Evolutionary conservation across 2,113 vertebrate genomes (phyloP).

Genomic region (Calidris pugnax): DNA sequence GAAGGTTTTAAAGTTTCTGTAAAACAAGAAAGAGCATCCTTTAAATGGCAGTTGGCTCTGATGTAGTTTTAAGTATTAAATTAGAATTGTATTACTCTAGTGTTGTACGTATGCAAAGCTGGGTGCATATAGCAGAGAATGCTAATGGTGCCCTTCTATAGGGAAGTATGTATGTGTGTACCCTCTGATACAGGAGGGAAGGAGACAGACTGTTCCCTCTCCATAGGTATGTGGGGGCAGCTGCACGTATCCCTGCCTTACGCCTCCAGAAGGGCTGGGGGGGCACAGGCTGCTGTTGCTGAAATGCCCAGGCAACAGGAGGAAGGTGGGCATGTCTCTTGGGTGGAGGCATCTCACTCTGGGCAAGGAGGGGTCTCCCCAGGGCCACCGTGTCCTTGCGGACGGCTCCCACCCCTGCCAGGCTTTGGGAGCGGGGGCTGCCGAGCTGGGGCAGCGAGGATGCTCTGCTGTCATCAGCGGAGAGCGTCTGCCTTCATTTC

Average conservation of each 20-base stretch:
- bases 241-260: background rate
- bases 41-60: background rate
- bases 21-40: background rate
- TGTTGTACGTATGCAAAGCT: background rate
- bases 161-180: rapidly evolving
- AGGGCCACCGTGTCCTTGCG: rapidly evolving
- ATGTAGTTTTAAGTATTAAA: background rate
- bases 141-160: rapidly evolving
- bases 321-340: background rate
- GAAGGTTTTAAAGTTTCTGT: background rate
- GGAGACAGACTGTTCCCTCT: background rate
- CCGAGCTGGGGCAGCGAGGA: background rate
- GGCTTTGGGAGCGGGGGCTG: background rate
- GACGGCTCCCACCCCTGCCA: background rate
- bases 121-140: background rate
- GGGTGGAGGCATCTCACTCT: background rate
- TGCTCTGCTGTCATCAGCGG: rapidly evolving
- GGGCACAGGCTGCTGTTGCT: background rate
- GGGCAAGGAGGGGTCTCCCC: background rate
- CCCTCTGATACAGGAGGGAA: background rate
- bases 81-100: background rate
- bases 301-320: background rate
- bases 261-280: background rate
- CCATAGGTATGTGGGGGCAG: background rate
- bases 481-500: background rate